Conservation (phyloP, 2,797 vertebrate genomes). For the Phaenicophaeus curvirostris region DNA sequence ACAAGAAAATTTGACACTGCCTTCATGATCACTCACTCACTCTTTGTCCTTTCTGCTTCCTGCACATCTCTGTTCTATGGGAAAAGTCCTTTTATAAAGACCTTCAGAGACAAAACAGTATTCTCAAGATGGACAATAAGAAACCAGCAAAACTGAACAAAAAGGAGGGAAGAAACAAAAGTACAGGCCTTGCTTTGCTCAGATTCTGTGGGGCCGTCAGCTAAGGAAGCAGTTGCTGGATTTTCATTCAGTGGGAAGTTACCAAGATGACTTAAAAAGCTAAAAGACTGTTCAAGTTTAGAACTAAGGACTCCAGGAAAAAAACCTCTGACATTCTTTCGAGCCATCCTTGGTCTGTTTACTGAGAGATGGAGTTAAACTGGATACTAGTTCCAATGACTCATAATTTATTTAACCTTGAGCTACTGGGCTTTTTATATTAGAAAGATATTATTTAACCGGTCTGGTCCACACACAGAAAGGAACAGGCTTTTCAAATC, state of each 20-base stretch:
- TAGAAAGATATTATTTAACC: not conserved
- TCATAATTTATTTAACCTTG: not conserved
- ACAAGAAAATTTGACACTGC: not conserved
- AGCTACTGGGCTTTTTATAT: not conserved
- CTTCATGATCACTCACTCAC: not conserved
- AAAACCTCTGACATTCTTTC: not conserved
- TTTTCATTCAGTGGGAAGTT: not conserved
- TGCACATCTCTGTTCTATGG: accelerated
- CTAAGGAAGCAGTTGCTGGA: not conserved
- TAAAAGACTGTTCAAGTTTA: not conserved
- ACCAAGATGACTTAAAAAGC: not conserved
- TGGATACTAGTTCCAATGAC: not conserved
- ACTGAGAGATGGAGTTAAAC: not conserved
- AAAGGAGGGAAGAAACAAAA: not conserved
- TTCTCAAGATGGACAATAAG: not conserved
- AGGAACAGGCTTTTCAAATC: not conserved
- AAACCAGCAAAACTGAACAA: not conserved
- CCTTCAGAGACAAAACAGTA: not conserved
- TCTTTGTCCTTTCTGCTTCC: not conserved
- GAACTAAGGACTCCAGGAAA: not conserved
- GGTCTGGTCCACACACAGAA: not conserved
- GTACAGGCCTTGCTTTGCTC: not conserved
- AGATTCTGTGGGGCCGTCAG: not conserved
- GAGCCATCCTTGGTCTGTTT: not conserved
- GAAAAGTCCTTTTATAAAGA: not conserved